Evolutionary conservation across 2,888 invertebrate species (phyloP).

Genomic region (Maniola hyperantus): DNA sequence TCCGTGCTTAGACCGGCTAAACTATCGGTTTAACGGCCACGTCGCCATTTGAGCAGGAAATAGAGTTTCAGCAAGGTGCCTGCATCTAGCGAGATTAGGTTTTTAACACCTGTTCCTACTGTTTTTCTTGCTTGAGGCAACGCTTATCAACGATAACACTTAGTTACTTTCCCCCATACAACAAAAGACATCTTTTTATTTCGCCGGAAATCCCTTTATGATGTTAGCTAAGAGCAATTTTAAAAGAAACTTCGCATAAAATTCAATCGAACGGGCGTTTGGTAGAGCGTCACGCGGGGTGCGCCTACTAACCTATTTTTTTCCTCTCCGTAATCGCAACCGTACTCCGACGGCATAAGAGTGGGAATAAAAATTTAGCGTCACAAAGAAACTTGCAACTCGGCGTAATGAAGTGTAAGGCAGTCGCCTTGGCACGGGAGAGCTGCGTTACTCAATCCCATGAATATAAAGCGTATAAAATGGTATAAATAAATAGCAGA

Average conservation of each 20-base stretch:
- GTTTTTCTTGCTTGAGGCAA: neutral
- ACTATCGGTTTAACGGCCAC: slow-evolving; percentile 46
- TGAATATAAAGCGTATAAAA: slow-evolving; percentile 82
- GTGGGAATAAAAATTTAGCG: slow-evolving; percentile 47
- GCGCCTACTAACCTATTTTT: slow-evolving; percentile 65
- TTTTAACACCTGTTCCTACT: neutral
- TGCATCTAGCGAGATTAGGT: neutral
- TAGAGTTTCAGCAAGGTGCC: slow-evolving; percentile 51
- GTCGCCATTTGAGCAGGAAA: slow-evolving; percentile 54
- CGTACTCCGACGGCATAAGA: slow-evolving; percentile 48
- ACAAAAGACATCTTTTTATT: slow-evolving; percentile 3
- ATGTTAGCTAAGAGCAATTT: slow-evolving; percentile 45
- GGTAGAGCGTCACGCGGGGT: slow-evolving; percentile 65
- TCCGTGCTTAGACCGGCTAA: slow-evolving; percentile 30
- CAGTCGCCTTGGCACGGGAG: slow-evolving; percentile 65
- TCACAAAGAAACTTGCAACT: slow-evolving; percentile 56
- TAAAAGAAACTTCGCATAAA: slow-evolving; percentile 44
- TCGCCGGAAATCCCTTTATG: slow-evolving; percentile 24
- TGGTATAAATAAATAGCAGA: slow-evolving; percentile 82
- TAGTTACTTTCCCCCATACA: neutral
- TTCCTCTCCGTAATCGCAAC: slow-evolving; percentile 39
- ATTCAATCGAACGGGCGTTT: slow-evolving; percentile 67
- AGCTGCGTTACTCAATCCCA: slow-evolving; percentile 69
- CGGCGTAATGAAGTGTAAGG: slow-evolving; percentile 75
- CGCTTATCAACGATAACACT: no score